These are phyloP conservation scores for Drosophila limbata DNA, from an alignment of 2,888 invertebrate genomes.

Conservation along the genomic window DNA sequence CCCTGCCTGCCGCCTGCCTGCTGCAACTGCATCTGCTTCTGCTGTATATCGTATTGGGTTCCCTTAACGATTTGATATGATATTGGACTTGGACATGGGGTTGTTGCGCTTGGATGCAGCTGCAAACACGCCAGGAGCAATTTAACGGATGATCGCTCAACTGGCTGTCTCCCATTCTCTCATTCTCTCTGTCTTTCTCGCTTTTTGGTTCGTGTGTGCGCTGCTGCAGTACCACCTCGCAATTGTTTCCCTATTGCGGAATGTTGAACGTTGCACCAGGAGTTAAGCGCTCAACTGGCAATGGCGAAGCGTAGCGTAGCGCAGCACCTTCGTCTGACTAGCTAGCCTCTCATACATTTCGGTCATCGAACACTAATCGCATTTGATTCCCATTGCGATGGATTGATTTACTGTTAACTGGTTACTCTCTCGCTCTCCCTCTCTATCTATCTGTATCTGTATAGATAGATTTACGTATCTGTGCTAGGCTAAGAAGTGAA, in stretches of 20 bases:
- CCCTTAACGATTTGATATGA: constrained; percentile 70
- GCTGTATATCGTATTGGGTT: constrained; percentile 80
- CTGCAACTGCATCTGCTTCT: constrained; percentile 32
- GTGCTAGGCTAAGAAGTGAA: constrained; percentile 47
- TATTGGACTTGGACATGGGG: constrained; percentile 11
- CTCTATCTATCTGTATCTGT: constrained; percentile 18
- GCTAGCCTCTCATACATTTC: constrained; percentile 46
- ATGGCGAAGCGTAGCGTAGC: constrained; percentile 58
- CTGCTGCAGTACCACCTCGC: constrained; percentile 78
- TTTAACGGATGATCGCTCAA: constrained; percentile 29
- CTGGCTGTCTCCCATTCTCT: constrained; percentile 16
- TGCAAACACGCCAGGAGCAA: constrained; percentile 22
- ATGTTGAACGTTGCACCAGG: constrained; percentile 74
- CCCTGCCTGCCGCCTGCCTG: constrained; percentile 47
- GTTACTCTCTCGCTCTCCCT: not conserved
- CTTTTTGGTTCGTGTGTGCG: constrained; percentile 37
- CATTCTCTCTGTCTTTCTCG: not conserved
- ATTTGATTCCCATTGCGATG: constrained; percentile 79
- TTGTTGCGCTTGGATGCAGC: constrained; percentile 17
- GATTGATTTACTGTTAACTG: constrained; percentile 41
- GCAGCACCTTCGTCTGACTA: constrained; percentile 24
- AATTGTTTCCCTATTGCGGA: constrained; percentile 78
- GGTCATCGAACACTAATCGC: constrained; percentile 76
- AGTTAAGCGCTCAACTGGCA: constrained; percentile 74
- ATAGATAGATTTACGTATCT: constrained; percentile 10